Evolutionary conservation across 2,888 invertebrate species (phyloP), one percentile per base, ranked within the genome.

Genomic region (Marronus borbonicus): DNA sequence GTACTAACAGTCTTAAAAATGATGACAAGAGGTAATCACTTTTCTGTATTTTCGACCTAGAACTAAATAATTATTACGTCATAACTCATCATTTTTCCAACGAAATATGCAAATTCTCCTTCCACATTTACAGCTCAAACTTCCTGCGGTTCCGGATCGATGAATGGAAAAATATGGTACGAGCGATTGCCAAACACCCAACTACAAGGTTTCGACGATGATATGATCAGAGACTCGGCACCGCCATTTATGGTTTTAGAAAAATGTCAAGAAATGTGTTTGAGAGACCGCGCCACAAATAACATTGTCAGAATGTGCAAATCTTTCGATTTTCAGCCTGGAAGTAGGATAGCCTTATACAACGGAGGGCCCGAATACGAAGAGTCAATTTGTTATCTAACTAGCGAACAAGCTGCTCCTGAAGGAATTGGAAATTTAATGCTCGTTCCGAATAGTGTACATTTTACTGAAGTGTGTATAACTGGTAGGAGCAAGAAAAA

Each of bases 301-400:
- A 96, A 96, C 87, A 91, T 96, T 66, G 96, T 96, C 24, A 91
- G 96, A 81, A 93, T 95, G 1, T 97, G 97, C 87, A 93, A 94
- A 80, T 97, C 96, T 64, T 96, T 97, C 83, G 97, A 97, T 88
- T 97, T 97, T 86, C 95, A 96, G 88, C 96, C 97, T 0, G 97
- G 97, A 77, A 94, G 94, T 82, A 91, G 96, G 55, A 95, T 96
- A 81, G 94, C 95, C 49, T 94, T 95, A 0, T 96, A 94, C 84
- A 95, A 94, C 82, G 91, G 91, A 0, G 94, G 94, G 7, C 93
- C 95, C 0, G 96, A 96, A 85, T 96, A 95, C 85, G 97, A 97
- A 85, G 96, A 97, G 86, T 96, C 96, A 12, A 94, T 94, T 17
- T 97, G 97, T 86, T 96, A 95, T 86, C 88, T 97, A 81, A 96